Conservation (phyloP, 2,797 vertebrate genomes). For the Lindbergichthys nudifrons region DNA sequence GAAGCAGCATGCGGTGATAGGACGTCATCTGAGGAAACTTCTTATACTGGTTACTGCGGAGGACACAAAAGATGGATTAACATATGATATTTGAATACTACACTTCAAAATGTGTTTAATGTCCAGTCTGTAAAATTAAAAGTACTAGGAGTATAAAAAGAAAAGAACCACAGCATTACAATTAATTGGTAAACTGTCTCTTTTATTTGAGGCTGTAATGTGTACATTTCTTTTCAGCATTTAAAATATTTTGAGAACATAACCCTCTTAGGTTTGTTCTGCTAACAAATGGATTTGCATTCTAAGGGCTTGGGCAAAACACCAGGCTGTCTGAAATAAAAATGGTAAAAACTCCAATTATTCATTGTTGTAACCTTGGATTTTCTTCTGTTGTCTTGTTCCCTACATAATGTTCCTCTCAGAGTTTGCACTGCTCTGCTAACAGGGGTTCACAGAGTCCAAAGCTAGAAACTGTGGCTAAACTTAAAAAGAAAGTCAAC, state of each 20-base stretch:
- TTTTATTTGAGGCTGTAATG: neutral
- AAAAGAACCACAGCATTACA: neutral
- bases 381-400: neutral
- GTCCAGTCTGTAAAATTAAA: too few relatives aligned
- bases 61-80: neutral
- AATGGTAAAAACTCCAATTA: neutral
- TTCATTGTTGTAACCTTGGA: neutral
- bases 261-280: neutral
- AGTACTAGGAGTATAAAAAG: too few relatives aligned
- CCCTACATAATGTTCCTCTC: neutral
- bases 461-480: conserved; percentile 15
- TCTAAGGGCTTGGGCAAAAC: neutral
- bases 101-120: neutral
- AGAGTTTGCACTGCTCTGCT: neutral
- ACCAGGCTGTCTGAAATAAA: neutral
- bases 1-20: conserved; percentile 98
- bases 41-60: conserved; percentile 96
- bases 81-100: conserved; percentile 3
- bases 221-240: neutral
- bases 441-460: conserved; percentile 27
- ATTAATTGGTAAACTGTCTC: neutral
- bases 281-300: neutral
- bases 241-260: neutral
- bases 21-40: conserved; percentile 99
- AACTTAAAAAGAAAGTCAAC: conserved; percentile 23